Evolutionary conservation across 2,797 vertebrate genomes (phyloP).

Genomic region (Rhinophrynus dorsalis): DNA sequence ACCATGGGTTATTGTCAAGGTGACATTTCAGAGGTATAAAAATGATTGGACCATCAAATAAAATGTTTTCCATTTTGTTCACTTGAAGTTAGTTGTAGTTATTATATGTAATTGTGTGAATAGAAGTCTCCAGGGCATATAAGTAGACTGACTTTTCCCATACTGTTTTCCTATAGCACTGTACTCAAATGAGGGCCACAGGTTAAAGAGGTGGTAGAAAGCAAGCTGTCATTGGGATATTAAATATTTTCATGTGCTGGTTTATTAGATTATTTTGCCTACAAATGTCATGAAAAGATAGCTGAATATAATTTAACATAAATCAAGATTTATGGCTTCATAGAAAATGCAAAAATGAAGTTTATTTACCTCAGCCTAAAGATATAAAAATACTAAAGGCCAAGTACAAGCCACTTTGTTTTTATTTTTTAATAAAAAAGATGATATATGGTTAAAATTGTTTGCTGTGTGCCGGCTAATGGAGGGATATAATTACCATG

Average conservation of each 20-base stretch:
- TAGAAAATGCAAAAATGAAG: neutral
- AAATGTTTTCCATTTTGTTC: too few relatives aligned
- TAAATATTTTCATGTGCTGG: neutral
- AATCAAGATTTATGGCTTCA: neutral
- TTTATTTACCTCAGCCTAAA: neutral
- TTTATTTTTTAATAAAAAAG: constrained; percentile 60
- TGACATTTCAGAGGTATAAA: too few relatives aligned
- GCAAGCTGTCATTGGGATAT: neutral
- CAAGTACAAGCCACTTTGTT: constrained; percentile 25
- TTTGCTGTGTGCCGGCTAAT: constrained; percentile 70
- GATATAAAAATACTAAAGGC: constrained; percentile 2
- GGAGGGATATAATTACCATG: constrained; percentile 73
- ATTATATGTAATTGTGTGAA: too few relatives aligned
- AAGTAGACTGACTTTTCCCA: too few relatives aligned
- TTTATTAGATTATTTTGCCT: neutral
- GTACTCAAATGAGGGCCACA: neutral
- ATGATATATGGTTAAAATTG: constrained; percentile 71
- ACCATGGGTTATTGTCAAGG: too few relatives aligned
- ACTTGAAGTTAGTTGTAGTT: too few relatives aligned
- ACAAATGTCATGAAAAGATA: neutral
- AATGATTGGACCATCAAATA: too few relatives aligned
- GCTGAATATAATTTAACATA: neutral
- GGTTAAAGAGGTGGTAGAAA: constrained; percentile 5
- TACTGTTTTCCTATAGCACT: neutral
- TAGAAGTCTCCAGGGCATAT: too few relatives aligned